Evolutionary conservation across 2,888 invertebrate species (phyloP), one percentile per base, ranked within the genome.

Genomic region (Scaptomyza parva): DNA sequence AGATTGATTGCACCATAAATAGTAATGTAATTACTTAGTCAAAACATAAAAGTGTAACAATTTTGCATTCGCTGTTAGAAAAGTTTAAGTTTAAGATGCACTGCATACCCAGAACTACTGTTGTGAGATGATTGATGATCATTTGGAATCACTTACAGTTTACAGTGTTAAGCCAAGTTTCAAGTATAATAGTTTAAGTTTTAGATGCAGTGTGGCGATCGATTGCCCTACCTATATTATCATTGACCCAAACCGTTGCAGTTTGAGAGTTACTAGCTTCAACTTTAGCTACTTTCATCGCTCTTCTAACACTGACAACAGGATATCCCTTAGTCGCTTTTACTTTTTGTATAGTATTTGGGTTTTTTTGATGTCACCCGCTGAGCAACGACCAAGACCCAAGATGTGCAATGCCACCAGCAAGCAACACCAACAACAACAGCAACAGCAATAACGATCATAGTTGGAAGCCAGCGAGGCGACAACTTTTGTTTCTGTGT

Each of bases 361-460:
- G 59, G 60, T 61, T 70, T 69, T 61, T 72, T 67, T 71, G 68
- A 67, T 70, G 70, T 67, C 63, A 48, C 74, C 68, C 61, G 71
- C 65, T 67, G 83, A 62, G 80, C 67, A 30, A 40, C 43, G 62
- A 65, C 55, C 54, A 59, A 58, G 68, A 74, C 59, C 59, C 43
- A 67, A 67, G 67, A 65, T 39, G 64, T 20, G 35, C 59, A 28
- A 28, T 33, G 33, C 17, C 22, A 37, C n/a, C 37, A 60, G 8
- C 33, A n/a, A 48, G 18, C 50, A 47, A 48, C 43, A 43, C 28
- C 61, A 40, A 35, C 37, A 26, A 26, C 54, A 28, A 45, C 44
- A 48, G 18, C 50, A 47, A 48, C 43, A 43, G 28, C 61, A 40
- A 35, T 33, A 26, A 26, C 54, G 40, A 50, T 53, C 51, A 50